Base-by-base conservation (phyloP, 2,888 invertebrate species). In the Coenonympha arcania region DNA sequence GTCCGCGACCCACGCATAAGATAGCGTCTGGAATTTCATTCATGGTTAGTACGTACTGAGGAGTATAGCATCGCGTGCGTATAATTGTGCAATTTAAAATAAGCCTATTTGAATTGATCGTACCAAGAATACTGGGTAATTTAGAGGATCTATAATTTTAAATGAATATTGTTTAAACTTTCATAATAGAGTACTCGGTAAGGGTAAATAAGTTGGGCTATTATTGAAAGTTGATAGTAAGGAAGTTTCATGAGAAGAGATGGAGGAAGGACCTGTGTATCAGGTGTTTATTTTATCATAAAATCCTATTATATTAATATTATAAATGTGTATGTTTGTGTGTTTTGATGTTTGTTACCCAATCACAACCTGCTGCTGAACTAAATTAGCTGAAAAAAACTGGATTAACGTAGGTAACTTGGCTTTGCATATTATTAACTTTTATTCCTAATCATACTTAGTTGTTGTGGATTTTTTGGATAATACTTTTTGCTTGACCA, bases 21-120 rank as follows among this genome's bases (percentile, higher is more conserved):
- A 47, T 49, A 49, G 30, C 51, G 47, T 52, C 54, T 48, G 47
- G 52, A 55, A 57, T 57, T 65, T 62, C 59, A 64, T 64, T 65
- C 60, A 64, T 60, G 58, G 56, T 44, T 24, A 30, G 43, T 50
- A 28, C 34, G 24, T 30, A 26, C 31, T 5, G 33, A 16, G 18
- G 40, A 19, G 8, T 42, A n/a, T 22, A 13, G 31, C 24, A 30
- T 42, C 20, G 42, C 42, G 42, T 47, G 40, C 20, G 13, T 47
- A 16, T 39, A 20, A 39, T 19, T 39, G 15, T 47, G 31, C 15
- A 28, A 39, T 30, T 30, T 16, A 30, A 30, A 39, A 30, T 39
- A 19, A 37, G 18, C 28, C 18, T 4, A 22, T 31, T 24, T 22
- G 47, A 39, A 37, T 44, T 45, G 20, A 19, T 26, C 6, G 13